A percentile compares a stretch with the other conserved stretches of the same genome.
Evolutionary conservation across 2,797 vertebrate genomes (phyloP).

Genomic region (Gadopsis marmoratus): DNA sequence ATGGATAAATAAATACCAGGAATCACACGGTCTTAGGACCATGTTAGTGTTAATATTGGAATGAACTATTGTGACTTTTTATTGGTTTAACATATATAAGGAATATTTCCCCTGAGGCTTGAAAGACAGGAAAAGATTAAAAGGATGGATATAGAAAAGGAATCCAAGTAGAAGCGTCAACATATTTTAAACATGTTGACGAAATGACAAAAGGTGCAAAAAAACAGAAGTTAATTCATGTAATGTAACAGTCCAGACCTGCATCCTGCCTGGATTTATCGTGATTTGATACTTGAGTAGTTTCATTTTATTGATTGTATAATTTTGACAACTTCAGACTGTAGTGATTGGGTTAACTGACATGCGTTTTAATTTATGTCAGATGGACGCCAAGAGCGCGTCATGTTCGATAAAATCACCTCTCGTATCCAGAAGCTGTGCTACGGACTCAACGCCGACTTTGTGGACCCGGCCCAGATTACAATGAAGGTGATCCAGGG

Average conservation of each 20-base stretch:
- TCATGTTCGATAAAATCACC: constrained; percentile 99
- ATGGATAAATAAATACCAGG: background rate
- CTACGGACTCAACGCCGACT: constrained; percentile 95
- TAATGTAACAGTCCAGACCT: too few species aligned
- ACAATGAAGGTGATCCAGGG: constrained; percentile 99
- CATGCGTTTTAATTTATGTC: background rate
- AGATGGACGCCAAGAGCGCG: constrained; percentile 97
- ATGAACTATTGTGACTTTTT: background rate
- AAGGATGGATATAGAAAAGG: background rate
- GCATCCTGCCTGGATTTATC: background rate
- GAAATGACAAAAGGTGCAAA: too few species aligned
- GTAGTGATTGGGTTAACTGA: background rate
- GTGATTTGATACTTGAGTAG: background rate
- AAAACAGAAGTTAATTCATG: too few species aligned
- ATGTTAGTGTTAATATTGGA: background rate
- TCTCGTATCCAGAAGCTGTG: constrained; percentile 98
- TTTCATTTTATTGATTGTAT: background rate
- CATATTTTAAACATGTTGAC: too few species aligned
- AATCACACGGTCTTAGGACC: background rate
- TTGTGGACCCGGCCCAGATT: constrained; percentile 98
- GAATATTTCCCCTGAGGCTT: background rate
- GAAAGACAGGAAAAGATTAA: background rate
- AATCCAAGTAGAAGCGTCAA: too few species aligned
- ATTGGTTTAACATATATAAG: too few species aligned
- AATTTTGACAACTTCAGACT: accelerated